Evolutionary conservation across 2,113 vertebrate species (phyloP).

Genomic region (Corythoichthys intestinalis): DNA sequence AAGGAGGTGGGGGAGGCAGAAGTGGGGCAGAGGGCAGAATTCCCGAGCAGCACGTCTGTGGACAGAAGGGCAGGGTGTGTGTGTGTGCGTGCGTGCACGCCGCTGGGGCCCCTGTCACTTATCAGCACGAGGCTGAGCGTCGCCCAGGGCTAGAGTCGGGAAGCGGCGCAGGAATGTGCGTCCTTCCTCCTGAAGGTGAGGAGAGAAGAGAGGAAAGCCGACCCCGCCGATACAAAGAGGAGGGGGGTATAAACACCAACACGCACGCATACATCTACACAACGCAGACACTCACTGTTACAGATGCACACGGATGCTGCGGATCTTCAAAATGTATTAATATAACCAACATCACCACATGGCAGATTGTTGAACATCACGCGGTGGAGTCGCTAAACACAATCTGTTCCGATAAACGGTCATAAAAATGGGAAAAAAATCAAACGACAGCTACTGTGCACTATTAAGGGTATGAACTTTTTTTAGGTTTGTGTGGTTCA

Average conservation of each 20-base stretch:
- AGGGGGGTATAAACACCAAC: constrained; percentile 34
- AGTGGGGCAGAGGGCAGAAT: constrained; percentile 79
- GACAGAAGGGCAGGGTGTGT: constrained; percentile 61
- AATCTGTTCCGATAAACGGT: background rate
- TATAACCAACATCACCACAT: background rate
- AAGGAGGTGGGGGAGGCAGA: constrained; percentile 45
- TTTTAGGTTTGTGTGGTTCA: too few relatives aligned
- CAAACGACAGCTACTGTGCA: background rate
- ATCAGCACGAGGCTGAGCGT: constrained; percentile 77
- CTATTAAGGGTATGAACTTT: too few relatives aligned
- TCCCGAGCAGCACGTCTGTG: constrained; percentile 70
- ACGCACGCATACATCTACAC: constrained; percentile 16
- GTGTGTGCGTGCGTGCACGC: constrained; percentile 28
- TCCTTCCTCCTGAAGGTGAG: constrained; percentile 80
- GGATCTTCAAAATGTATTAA: constrained; percentile 19
- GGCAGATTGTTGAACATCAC: background rate
- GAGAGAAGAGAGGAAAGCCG: constrained; percentile 57
- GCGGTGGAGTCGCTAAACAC: background rate
- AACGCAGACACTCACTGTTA: constrained; percentile 32
- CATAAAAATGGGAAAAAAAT: background rate
- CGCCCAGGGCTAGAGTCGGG: constrained; percentile 75
- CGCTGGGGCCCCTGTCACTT: constrained; percentile 77
- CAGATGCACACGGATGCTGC: constrained; percentile 12
- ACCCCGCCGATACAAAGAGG: constrained; percentile 27
- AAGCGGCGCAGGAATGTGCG: constrained; percentile 74